These are phyloP conservation scores for Aplodontia rufa DNA, from an alignment of 2,113 vertebrate genomes.

Conservation along the genomic window DNA sequence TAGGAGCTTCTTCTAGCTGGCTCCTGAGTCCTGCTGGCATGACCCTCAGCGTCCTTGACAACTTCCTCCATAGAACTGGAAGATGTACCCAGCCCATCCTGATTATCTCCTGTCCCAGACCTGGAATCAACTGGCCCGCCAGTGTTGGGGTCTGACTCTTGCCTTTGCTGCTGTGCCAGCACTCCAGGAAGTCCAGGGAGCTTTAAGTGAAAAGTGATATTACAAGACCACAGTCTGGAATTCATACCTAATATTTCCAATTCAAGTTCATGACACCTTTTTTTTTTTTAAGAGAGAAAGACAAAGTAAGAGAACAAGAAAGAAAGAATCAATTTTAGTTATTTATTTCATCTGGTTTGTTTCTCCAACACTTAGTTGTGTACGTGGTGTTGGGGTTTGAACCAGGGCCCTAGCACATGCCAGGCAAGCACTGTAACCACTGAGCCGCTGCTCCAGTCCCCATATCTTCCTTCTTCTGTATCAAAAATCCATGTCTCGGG, in stretches of 20 bases:
- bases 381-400: too few relatives aligned
- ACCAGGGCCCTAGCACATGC: too few relatives aligned
- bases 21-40: neutral
- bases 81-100: neutral
- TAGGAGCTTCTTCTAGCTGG: neutral
- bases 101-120: neutral
- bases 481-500: neutral
- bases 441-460: too few relatives aligned
- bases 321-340: too few relatives aligned
- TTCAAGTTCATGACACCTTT: neutral
- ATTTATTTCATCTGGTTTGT: too few relatives aligned
- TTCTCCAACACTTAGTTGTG: too few relatives aligned
- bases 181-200: neutral
- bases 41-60: neutral
- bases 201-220: neutral
- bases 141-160: too few relatives aligned
- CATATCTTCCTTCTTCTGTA: neutral
- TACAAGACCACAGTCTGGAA: neutral
- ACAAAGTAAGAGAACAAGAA: too few relatives aligned
- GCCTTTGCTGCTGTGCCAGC: too few relatives aligned
- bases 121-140: neutral
- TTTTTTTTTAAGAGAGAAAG: neutral
- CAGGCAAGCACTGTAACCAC: too few relatives aligned
- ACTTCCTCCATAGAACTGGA: neutral
- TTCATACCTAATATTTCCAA: neutral